These are phyloP conservation scores for Phaetusa simplex DNA, from an alignment of 2,113 vertebrate species.

Conservation along the genomic window DNA sequence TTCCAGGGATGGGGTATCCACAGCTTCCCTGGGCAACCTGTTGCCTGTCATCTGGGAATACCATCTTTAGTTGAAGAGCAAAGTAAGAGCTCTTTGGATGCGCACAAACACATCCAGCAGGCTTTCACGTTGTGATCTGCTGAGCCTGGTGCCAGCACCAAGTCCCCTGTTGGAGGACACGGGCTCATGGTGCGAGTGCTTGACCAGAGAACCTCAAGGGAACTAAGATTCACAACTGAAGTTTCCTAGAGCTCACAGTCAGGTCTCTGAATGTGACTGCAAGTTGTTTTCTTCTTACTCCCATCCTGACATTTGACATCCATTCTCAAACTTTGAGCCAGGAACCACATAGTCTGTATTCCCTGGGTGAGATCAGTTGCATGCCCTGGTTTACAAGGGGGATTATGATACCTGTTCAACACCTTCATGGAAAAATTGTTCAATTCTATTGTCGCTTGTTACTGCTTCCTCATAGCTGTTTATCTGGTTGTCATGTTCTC, in stretches of 20 bases:
- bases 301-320: not conserved
- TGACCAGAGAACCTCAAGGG: not conserved
- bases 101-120: not conserved
- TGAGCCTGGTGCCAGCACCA: not conserved
- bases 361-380: not conserved
- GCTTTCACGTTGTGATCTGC: not conserved
- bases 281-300: not conserved
- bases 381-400: not conserved
- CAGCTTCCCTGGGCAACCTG: too few relatives aligned
- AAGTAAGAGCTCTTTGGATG: not conserved
- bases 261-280: not conserved
- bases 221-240: not conserved
- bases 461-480: not conserved
- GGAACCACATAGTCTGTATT: not conserved
- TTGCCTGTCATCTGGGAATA: not conserved
- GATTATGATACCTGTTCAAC: not conserved
- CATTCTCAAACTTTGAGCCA: not conserved
- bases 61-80: not conserved
- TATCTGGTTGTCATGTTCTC: not conserved
- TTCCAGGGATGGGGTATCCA: too few relatives aligned
- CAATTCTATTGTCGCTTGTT: accelerated
- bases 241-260: not conserved
- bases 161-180: not conserved
- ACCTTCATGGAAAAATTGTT: not conserved
- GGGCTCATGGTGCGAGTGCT: not conserved